phyloP scores from a whole-genome alignment of 2,113 vertebrate genomes.

The Turnix velox region DNA sequence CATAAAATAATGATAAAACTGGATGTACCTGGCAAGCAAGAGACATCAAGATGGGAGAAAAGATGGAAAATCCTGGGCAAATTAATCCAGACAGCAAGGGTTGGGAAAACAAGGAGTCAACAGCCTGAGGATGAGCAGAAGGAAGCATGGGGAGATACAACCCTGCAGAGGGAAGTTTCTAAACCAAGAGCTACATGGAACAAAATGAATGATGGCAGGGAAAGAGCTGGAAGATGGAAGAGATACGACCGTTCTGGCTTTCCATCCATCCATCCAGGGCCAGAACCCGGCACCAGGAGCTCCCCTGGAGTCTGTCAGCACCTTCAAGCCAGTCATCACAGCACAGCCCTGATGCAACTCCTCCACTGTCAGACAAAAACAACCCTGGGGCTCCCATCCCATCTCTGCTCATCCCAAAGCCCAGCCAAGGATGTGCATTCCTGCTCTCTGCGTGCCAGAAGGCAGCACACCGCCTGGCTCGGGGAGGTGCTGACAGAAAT shows the following conservation, averaged over 20 bases:
- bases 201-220: neutral
- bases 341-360: neutral
- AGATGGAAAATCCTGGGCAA: neutral
- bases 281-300: neutral
- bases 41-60: neutral
- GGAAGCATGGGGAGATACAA: neutral
- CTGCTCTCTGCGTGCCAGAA: neutral
- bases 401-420: neutral
- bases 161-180: neutral
- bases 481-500: neutral
- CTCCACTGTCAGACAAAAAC: neutral
- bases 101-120: neutral
- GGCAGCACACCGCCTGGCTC: neutral
- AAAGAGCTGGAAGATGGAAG: neutral
- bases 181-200: neutral
- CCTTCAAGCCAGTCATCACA: neutral
- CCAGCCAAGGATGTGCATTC: neutral
- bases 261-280: neutral
- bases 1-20: accelerated
- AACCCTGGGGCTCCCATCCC: neutral
- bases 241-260: neutral
- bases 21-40: neutral
- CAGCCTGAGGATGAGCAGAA: neutral
- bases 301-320: neutral
- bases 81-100: neutral